Base-by-base conservation (phyloP, 2,888 invertebrate species). In the Apotomis capreana region DNA sequence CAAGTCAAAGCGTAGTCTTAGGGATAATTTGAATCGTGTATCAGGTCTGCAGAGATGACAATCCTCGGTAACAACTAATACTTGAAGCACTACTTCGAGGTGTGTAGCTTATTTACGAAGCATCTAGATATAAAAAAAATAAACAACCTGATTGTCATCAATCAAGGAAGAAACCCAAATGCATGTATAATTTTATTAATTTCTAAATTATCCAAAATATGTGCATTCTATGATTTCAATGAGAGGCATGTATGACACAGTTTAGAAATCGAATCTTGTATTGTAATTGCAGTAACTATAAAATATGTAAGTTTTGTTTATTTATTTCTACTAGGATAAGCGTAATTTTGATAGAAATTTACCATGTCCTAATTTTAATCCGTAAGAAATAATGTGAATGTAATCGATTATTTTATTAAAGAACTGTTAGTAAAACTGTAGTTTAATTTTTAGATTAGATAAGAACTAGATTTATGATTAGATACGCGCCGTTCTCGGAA, bases 331-430 rank as follows among this genome's bases (percentile, higher is more conserved):
- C 40, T 68, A 72, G 63, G 62, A 54, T 72, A 72, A 68, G 58
- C 5, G 15, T 63, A 63, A 68, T 54, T 67, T 65, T 55, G 60
- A 54, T 37, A 65, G 52, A 62, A 58, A 37, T 44, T n/a, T 65
- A 49, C 62, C 68, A 63, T 68, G 62, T 52, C 62, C 49, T 49
- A 55, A 15, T 44, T 52, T 46, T 65, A 72, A 63, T 68, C 36
- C 9, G 37, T 72, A 68, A 72, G 63, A 15, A 40, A 61, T 62
- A 40, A 40, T 40, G 44, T 68, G 71, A 58, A 63, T 68, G 72
- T 72, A 72, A 63, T 72, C 59, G 68, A 72, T 44, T 63, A 72
- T 72, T 72, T 72, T 72, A 72, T 59, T 72, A 72, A 72, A 72
- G 59, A 72, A 68, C 55, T 59, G 72, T 72, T 72, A 72, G 68